A percentile compares a stretch with the other conserved stretches of the same genome.
Conservation (phyloP, 2,113 vertebrate species). For the Sporophila hypoxantha region DNA sequence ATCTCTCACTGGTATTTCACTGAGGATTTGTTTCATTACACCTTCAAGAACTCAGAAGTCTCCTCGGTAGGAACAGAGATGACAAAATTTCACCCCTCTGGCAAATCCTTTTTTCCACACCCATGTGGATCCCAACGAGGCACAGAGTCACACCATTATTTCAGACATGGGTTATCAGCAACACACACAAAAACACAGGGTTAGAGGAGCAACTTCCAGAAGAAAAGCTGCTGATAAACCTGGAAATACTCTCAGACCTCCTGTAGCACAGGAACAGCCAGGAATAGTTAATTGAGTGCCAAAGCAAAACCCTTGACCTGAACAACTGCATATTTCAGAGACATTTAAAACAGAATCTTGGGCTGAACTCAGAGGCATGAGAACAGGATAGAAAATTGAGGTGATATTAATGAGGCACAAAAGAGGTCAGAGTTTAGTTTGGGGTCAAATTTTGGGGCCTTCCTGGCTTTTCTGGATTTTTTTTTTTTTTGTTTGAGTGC, state of each 20-base stretch:
- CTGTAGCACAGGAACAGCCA: neutral
- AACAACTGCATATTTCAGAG: conserved; percentile 13
- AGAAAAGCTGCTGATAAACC: conserved; percentile 41
- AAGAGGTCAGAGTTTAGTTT: neutral
- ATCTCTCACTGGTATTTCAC: neutral
- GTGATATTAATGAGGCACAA: neutral
- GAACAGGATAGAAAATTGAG: neutral
- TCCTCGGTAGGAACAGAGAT: neutral
- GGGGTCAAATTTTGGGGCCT: neutral
- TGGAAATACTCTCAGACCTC: conserved; percentile 40
- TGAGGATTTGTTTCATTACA: neutral
- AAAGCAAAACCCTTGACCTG: conserved; percentile 33
- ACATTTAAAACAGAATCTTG: neutral
- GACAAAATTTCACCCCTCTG: neutral
- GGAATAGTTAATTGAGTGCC: conserved; percentile 3
- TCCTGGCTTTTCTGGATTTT: neutral
- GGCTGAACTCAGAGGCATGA: neutral
- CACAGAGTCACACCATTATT: neutral
- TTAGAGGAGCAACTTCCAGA: neutral
- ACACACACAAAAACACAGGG: neutral
- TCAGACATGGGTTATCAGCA: conserved; percentile 31
- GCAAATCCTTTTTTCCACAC: neutral
- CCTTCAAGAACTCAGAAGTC: conserved; percentile 4
- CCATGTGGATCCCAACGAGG: neutral
- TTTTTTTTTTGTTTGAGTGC: neutral